Evolutionary conservation across 2,888 invertebrate genomes (phyloP).

Genomic region (Oxyteleia sp.): DNA sequence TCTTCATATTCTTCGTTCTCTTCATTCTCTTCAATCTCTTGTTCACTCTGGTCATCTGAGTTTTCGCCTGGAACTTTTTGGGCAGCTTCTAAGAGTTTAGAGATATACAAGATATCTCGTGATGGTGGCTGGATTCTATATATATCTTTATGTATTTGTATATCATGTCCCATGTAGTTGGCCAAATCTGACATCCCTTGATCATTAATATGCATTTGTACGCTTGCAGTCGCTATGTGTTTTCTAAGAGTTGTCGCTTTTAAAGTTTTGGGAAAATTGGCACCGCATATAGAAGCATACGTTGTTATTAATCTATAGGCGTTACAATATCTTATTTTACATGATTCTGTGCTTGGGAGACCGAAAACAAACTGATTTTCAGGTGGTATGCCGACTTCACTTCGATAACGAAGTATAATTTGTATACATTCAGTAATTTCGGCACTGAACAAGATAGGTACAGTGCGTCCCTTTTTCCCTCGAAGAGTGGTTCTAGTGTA

Average conservation of each 20-base stretch:
- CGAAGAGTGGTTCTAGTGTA: conserved; percentile 30
- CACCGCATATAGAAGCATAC: conserved; percentile 9
- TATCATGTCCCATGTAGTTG: conserved; percentile 42
- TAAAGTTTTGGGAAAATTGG: conserved; percentile 8
- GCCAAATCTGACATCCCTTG: conserved; percentile 26
- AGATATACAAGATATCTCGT: conserved; percentile 23
- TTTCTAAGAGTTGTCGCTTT: conserved; percentile 42
- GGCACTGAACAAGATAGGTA: conserved; percentile 20
- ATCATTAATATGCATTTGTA: conserved; percentile 19
- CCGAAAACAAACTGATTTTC: conserved; percentile 50
- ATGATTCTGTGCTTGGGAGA: background rate
- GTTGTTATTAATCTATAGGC: conserved; percentile 33
- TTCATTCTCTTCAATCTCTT: background rate
- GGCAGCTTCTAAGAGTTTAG: conserved; percentile 22
- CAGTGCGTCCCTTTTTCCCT: conserved; percentile 42
- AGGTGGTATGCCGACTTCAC: conserved; percentile 11
- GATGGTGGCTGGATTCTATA: conserved; percentile 13
- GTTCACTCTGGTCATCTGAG: background rate
- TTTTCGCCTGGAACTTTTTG: conserved; percentile 8
- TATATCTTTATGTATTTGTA: conserved; percentile 38
- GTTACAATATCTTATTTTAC: background rate
- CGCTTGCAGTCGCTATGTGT: conserved; percentile 46
- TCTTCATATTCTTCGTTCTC: conserved; percentile 5
- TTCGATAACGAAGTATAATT: conserved; percentile 24
- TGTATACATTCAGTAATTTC: background rate